Conservation (phyloP, 2,113 vertebrate species). For the Platycercus adscitus region DNA sequence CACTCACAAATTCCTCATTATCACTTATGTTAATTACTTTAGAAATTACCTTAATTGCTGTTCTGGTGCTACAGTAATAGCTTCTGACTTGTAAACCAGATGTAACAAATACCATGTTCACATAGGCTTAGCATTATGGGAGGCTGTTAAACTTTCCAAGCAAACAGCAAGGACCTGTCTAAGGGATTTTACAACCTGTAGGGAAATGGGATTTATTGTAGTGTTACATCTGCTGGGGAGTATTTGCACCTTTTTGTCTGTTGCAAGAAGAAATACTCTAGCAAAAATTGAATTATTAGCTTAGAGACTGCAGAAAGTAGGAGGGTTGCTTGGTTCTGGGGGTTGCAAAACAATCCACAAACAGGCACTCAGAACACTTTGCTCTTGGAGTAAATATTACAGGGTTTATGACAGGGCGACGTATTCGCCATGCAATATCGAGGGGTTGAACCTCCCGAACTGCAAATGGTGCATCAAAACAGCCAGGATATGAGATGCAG, state of each 20-base stretch:
- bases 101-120: neutral
- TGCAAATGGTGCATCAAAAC: neutral
- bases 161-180: neutral
- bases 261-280: neutral
- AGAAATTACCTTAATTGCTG: slow-evolving; percentile 72
- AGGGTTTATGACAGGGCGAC: neutral
- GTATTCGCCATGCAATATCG: neutral
- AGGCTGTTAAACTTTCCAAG: neutral
- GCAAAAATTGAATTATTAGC: neutral
- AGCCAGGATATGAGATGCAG: neutral
- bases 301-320: neutral
- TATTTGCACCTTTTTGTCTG: neutral
- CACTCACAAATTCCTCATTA: slow-evolving; percentile 57
- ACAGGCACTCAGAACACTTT: neutral
- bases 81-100: slow-evolving; percentile 42
- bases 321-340: neutral
- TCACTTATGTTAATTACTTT: slow-evolving; percentile 67
- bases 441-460: neutral
- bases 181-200: neutral
- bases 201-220: neutral
- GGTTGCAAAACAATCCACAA: neutral
- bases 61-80: slow-evolving; percentile 29
- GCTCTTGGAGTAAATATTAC: neutral
- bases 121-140: neutral
- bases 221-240: neutral